phyloP scores from a whole-genome alignment of 2,797 vertebrate species.

The Melanotaenia maccullochi region DNA sequence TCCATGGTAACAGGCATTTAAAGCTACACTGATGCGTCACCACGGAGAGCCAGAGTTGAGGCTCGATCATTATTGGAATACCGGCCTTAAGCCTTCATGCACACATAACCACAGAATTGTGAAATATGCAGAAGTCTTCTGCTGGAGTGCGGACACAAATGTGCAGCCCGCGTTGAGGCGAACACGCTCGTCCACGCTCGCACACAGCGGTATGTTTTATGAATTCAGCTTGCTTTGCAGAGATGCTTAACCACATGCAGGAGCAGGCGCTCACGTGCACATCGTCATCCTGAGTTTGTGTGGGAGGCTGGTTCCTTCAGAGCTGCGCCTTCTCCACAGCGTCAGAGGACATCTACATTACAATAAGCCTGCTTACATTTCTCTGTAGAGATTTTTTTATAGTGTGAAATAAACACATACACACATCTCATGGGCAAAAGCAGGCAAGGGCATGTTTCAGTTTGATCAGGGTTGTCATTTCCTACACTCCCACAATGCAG shows the following conservation, averaged over 20 bases:
- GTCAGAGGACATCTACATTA: constrained; percentile 64
- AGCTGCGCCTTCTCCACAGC: constrained; percentile 33
- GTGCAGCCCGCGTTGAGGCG: background rate
- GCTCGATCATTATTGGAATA: constrained; percentile 67
- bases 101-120: constrained; percentile 17
- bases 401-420: constrained; percentile 12
- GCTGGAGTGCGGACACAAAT: no score
- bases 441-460: background rate
- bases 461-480: constrained; percentile 18
- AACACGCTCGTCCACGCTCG: background rate
- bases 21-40: constrained; percentile 77
- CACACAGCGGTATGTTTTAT: constrained; percentile 5
- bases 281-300: constrained; percentile 36
- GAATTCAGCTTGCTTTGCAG: background rate
- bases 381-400: constrained; percentile 11
- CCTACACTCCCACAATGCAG: background rate
- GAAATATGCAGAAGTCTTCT: constrained; percentile 20
- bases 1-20: constrained; percentile 85
- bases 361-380: constrained; percentile 31
- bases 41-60: constrained; percentile 60
- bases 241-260: constrained; percentile 17
- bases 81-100: constrained; percentile 32
- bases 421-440: constrained; percentile 18
- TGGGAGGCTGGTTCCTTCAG: constrained; percentile 54
- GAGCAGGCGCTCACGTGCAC: constrained; percentile 16